phyloP scores from a whole-genome alignment of 2,888 invertebrate species.

The Chironomus tentans region DNA sequence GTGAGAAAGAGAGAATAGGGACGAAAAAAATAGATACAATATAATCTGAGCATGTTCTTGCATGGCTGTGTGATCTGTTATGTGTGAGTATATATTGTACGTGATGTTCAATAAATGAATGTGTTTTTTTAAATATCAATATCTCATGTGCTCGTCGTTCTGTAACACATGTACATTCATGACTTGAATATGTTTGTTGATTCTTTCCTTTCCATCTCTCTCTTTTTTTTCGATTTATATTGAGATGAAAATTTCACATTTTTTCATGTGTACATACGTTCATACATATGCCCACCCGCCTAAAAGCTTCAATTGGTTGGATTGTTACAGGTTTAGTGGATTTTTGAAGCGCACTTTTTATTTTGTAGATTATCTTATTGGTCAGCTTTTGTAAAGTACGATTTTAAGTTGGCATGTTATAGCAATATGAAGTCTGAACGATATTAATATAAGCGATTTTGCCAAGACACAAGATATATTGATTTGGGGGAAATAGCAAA shows the following conservation, averaged over 20 bases:
- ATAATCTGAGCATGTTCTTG: neutral
- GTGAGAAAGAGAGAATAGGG: neutral
- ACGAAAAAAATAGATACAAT: neutral
- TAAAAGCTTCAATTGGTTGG: neutral
- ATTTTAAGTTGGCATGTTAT: too few species aligned
- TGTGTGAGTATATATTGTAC: neutral
- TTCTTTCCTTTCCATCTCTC: too few species aligned
- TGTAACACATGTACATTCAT: constrained; percentile 1
- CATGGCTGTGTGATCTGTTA: neutral
- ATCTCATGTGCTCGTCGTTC: neutral
- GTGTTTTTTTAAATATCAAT: constrained; percentile 1
- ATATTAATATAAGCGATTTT: too few species aligned
- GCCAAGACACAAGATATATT: too few species aligned
- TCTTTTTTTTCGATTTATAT: neutral
- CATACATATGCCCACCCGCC: neutral
- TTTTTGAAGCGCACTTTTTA: too few species aligned
- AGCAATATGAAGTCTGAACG: too few species aligned
- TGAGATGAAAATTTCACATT: neutral
- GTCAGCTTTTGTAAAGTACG: too few species aligned
- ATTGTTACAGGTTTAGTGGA: too few species aligned
- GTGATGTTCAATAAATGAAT: constrained; percentile 3
- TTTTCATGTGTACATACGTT: neutral
- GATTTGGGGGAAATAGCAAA: too few species aligned
- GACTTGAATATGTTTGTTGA: neutral
- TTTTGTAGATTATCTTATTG: too few species aligned